Evolutionary conservation across 2,113 vertebrate species (phyloP), one percentile per base, ranked within the genome.

Genomic region (Menidia beryllina): DNA sequence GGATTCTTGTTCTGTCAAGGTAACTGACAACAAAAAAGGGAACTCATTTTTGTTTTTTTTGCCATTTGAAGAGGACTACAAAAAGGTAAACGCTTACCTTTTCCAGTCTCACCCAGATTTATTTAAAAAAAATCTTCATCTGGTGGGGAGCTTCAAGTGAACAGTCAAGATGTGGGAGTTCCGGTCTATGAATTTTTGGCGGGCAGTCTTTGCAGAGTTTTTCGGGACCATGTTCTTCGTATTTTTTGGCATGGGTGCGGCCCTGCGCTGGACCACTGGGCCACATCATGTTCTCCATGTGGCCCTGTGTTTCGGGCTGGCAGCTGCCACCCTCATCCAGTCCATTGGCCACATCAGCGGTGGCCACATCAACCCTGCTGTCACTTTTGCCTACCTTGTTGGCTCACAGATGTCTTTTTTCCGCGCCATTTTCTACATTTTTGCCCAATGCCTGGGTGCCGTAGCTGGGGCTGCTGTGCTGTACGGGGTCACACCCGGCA

Each of bases 211-310:
- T 25, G 96, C 96, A 4, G 96, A 98, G 88, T 96, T 98, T 88
- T 96, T 97, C 71, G 96, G 95, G 86, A 97, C 96, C 88, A 94
- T 98, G 92, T 95, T 98, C 87, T 97, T 96, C 10, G 94, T 96
- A 55, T 95, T 97, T 83, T 95, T 98, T 8, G 96, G 97, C 73
- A 85, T 97, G 92, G 97, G 97, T 13, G 94, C 95, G 2, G 95
- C 96, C 7, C 90, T 97, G 65, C 96, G 94, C 69, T 97, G 96
- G 95, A 88, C 92, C 79, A 92, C 94, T 0, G 97, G 96, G 51
- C 94, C 96, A 62, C 84, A 94, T 73, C 94, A 95, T 13, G 89
- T 97, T 65, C 82, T 98, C 27, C 95, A 94, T 50, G 92, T 96
- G 72, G 96, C 96, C 75, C 63, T 98, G 85, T 95, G 95, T 87